Conservation (phyloP, 2,888 invertebrate genomes). For the Blastobasis adustella region DNA sequence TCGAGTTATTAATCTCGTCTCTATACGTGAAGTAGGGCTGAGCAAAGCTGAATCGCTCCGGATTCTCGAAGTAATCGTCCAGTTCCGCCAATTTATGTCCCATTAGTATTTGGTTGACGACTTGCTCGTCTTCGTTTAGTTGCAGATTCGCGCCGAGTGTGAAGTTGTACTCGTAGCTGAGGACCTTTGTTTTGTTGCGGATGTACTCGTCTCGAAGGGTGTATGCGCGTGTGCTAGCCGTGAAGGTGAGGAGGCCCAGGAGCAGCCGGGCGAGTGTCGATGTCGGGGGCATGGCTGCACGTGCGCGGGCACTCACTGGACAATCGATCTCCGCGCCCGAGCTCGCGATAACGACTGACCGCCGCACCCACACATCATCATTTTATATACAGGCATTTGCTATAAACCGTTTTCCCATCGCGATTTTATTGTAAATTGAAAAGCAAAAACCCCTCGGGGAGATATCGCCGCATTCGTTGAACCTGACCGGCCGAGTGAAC, state of each 20-base stretch:
- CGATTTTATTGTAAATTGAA: too few species aligned
- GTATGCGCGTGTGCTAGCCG: too few species aligned
- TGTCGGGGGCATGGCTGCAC: neutral
- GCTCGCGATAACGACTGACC: constrained; percentile 1
- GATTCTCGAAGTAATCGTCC: constrained; percentile 57
- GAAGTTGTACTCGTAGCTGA: constrained; percentile 52
- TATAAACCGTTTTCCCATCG: neutral
- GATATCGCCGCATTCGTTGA: too few species aligned
- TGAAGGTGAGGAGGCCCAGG: too few species aligned
- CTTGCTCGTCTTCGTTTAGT: constrained; percentile 59
- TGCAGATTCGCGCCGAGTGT: constrained; percentile 66
- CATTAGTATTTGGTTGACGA: constrained; percentile 76
- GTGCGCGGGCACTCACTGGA: constrained; percentile 6
- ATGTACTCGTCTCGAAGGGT: constrained; percentile 24
- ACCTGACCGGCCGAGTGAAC: too few species aligned
- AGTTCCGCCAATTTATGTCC: constrained; percentile 68
- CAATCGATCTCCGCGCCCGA: neutral
- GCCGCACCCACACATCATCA: neutral
- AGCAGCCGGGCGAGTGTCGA: too few species aligned
- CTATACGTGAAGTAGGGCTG: constrained; percentile 78
- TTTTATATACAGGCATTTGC: constrained; percentile 1
- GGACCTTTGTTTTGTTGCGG: constrained; percentile 27
- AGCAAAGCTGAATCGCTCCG: constrained; percentile 75
- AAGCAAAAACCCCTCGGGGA: too few species aligned
- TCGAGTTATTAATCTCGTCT: constrained; percentile 73